Conservation (phyloP, 2,888 invertebrate genomes). For the Caenorhabditis sp. region DNA sequence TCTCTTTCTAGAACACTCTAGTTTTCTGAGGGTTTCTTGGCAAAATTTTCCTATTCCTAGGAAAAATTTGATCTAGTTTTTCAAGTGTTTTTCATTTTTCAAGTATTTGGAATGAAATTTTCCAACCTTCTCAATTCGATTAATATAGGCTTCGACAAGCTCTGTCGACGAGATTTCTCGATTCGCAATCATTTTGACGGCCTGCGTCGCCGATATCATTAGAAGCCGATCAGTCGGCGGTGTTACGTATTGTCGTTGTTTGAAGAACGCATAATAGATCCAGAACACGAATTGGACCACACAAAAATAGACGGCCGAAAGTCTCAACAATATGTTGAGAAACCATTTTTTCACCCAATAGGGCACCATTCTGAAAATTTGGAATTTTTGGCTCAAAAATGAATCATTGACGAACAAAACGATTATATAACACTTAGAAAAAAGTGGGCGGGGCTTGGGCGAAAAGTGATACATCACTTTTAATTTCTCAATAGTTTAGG, state of each 20-base stretch:
- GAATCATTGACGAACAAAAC: too few species aligned
- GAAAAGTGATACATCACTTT: too few species aligned
- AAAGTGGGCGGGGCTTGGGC: too few species aligned
- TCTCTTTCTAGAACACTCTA: too few species aligned
- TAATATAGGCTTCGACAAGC: slow-evolving; percentile 63
- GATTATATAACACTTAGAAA: too few species aligned
- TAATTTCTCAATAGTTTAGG: too few species aligned
- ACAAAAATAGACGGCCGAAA: slow-evolving; percentile 35
- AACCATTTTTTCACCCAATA: slow-evolving; percentile 25
- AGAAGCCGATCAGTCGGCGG: slow-evolving; percentile 71
- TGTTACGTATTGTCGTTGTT: slow-evolving; percentile 56
- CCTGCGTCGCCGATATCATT: slow-evolving; percentile 69
- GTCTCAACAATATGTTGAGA: slow-evolving; percentile 10
- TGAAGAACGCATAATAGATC: slow-evolving; percentile 45
- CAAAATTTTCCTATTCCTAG: neutral
- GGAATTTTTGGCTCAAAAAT: too few species aligned
- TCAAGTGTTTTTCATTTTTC: too few species aligned
- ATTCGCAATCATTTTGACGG: slow-evolving; percentile 71
- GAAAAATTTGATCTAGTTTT: slow-evolving; percentile 1
- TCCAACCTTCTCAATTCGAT: slow-evolving; percentile 53
- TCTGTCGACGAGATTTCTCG: slow-evolving; percentile 65
- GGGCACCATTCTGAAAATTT: slow-evolving; percentile 9
- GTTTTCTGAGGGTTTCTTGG: too few species aligned
- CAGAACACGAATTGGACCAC: slow-evolving; percentile 33
- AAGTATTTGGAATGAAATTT: too few species aligned